phyloP scores from a whole-genome alignment of 2,888 invertebrate species.

The Tipula vernalis region DNA sequence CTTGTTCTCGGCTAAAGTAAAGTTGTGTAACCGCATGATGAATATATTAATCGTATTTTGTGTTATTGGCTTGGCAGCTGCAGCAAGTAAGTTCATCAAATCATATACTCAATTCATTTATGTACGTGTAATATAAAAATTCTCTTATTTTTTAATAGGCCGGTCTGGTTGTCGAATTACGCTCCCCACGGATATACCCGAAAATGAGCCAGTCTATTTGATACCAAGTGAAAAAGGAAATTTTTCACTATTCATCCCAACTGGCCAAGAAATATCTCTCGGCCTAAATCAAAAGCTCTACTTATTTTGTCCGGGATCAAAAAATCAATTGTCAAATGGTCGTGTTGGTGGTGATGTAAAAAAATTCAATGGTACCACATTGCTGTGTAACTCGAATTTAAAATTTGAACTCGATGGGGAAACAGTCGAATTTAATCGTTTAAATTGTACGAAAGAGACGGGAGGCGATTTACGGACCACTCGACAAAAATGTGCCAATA shows the following conservation, averaged over 20 bases:
- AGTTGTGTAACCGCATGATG: not conserved
- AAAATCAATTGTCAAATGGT: not conserved
- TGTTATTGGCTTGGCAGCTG: not conserved
- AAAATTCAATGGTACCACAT: not conserved
- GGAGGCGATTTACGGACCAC: not conserved
- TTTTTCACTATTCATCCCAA: not conserved
- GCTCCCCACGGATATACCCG: slow-evolving; percentile 7
- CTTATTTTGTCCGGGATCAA: slow-evolving; percentile 6
- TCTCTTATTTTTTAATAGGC: too few species aligned
- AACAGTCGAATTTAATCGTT: not conserved
- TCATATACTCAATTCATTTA: not conserved
- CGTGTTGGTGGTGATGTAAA: not conserved
- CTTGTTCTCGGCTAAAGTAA: not conserved
- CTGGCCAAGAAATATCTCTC: not conserved
- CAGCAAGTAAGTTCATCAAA: not conserved
- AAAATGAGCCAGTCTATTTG: slow-evolving; percentile 11
- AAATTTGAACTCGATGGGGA: not conserved
- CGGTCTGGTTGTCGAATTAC: not conserved
- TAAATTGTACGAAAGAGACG: slow-evolving; percentile 8
- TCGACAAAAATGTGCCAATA: not conserved
- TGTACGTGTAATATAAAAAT: too few species aligned
- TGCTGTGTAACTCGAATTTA: not conserved
- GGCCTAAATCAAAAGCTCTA: not conserved
- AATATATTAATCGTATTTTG: not conserved
- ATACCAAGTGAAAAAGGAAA: slow-evolving; percentile 18